These are phyloP conservation scores for Cephus rjabovi DNA, from an alignment of 2,888 invertebrate species.

Conservation along the genomic window DNA sequence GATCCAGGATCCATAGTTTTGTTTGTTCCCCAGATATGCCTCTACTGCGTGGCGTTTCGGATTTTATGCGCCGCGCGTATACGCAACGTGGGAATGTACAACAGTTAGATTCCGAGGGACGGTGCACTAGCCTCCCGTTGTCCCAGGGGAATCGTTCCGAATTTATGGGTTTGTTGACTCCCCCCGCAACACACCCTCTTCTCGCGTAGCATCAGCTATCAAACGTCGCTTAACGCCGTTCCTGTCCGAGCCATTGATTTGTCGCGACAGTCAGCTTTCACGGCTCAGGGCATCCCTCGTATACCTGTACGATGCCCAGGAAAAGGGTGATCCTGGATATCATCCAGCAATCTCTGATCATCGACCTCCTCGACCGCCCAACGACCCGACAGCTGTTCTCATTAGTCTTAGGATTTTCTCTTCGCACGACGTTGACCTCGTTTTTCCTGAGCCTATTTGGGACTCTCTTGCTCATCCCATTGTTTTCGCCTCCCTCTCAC, in stretches of 20 bases:
- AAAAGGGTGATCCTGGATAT: not conserved
- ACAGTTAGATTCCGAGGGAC: not conserved
- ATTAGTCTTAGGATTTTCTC: slow-evolving; percentile 9
- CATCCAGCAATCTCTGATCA: not conserved
- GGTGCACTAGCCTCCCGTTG: slow-evolving; percentile 4
- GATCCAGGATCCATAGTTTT: not conserved
- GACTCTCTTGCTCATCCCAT: not conserved
- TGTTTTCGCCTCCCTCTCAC: not conserved
- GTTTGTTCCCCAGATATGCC: not conserved
- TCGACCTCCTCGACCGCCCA: slow-evolving; percentile 20
- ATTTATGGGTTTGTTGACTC: slow-evolving; percentile 45
- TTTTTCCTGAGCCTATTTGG: not conserved
- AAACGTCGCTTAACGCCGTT: slow-evolving; percentile 15
- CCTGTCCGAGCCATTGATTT: slow-evolving; percentile 33
- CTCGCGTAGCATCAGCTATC: slow-evolving; percentile 21
- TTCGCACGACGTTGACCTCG: not conserved
- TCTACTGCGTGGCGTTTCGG: not conserved
- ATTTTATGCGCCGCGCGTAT: not conserved
- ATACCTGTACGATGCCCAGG: not conserved
- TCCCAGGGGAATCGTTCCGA: slow-evolving; percentile 32
- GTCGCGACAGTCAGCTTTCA: slow-evolving; percentile 31
- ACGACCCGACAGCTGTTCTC: slow-evolving; percentile 12
- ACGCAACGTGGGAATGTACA: not conserved
- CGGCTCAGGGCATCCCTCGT: slow-evolving; percentile 2
- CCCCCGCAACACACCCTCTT: slow-evolving; percentile 2